phyloP scores from a whole-genome alignment of 2,888 invertebrate genomes.

The Caenorhabditis panamensis region DNA sequence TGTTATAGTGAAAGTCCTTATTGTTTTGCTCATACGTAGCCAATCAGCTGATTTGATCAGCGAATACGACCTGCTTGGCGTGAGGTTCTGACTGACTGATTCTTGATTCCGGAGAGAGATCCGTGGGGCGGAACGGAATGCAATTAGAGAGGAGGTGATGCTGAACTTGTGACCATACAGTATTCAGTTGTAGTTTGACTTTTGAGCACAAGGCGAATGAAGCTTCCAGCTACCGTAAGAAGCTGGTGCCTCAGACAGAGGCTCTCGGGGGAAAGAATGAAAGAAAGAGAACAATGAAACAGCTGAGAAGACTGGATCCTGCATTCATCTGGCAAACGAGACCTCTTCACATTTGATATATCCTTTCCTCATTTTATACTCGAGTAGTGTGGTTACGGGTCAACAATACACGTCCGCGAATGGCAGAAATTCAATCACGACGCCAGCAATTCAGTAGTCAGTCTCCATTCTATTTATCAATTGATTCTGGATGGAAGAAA shows the following conservation, averaged over 20 bases:
- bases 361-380: slow-evolving; percentile 1
- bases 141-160: no score
- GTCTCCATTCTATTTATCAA: neutral
- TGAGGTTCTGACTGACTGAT: neutral
- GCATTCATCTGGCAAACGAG: neutral
- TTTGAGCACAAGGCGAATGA: no score
- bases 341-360: neutral
- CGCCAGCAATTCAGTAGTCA: neutral
- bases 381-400: neutral
- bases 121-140: no score
- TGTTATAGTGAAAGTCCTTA: neutral
- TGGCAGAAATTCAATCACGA: slow-evolving; percentile 13
- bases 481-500: neutral
- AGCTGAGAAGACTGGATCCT: no score
- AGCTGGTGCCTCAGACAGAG: no score
- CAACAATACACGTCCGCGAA: neutral
- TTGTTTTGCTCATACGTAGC: neutral
- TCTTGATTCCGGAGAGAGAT: neutral
- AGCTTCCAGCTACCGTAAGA: no score
- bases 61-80: neutral
- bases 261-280: neutral
- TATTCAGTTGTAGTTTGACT: no score
- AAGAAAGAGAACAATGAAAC: slow-evolving; percentile 18
- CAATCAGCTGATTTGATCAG: neutral
- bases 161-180: no score